These are phyloP conservation scores for Avahi laniger DNA, from an alignment of 2,797 vertebrate species.

Conservation along the genomic window DNA sequence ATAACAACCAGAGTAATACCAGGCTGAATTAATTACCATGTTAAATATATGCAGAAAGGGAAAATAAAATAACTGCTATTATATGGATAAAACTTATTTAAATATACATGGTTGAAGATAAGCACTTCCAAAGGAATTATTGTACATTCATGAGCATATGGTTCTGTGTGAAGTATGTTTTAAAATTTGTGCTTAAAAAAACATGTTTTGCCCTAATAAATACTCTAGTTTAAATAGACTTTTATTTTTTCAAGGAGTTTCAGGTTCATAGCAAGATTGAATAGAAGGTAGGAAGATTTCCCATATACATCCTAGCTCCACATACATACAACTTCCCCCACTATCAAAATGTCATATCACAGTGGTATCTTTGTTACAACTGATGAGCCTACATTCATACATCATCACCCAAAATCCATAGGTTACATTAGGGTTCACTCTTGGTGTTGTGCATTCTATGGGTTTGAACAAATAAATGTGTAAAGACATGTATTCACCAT, in stretches of 20 bases:
- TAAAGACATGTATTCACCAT: neutral
- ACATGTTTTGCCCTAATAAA: neutral
- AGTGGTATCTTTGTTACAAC: neutral
- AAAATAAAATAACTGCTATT: slow-evolving; percentile 46
- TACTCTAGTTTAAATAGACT: neutral
- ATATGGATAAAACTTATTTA: slow-evolving; percentile 28
- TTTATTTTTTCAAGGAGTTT: slow-evolving; percentile 7
- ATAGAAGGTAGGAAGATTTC: neutral
- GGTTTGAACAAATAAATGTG: neutral
- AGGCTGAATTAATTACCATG: slow-evolving; percentile 59
- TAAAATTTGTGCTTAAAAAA: neutral
- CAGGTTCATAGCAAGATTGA: neutral
- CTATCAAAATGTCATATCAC: neutral
- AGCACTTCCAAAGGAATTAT: slow-evolving; percentile 7
- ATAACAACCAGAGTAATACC: slow-evolving; percentile 33
- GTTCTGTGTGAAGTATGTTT: neutral
- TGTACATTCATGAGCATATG: neutral
- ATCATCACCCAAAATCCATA: neutral
- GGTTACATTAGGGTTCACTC: neutral
- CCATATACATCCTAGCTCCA: neutral
- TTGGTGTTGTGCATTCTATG: neutral
- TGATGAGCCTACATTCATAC: neutral
- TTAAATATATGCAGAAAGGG: slow-evolving; percentile 51
- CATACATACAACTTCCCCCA: neutral
- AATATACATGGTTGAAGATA: slow-evolving; percentile 17